Evolutionary conservation across 1,140 invertebrate species (phyloP), one percentile per base, ranked within the genome.

Genomic region (Rhyacophila brunnea): DNA sequence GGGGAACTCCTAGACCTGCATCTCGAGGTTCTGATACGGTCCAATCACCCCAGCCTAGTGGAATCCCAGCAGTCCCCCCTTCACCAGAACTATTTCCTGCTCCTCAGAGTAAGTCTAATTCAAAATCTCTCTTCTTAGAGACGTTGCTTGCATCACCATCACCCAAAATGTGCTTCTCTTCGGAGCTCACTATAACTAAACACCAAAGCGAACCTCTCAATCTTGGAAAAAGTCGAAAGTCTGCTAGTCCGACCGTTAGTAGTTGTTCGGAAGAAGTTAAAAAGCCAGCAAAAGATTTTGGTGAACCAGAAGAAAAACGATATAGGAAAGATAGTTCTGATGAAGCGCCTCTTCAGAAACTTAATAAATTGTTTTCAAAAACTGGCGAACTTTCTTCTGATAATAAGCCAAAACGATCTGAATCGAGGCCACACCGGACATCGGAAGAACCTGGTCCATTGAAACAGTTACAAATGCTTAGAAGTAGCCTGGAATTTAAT

Each of bases 391-490:
- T 28, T 5, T 69, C 68, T 58, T 66, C 62, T 42, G 72, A 78
- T n/a, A 42, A 50, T 66, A 60, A 63, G 64, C 7, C 68, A 72
- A 46, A 68, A 49, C 56, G 57, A 43, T 28, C 18, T 53, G 69
- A 60, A 65, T 63, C 58, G 32, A 45, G 58, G 55, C 57, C 58
- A 23, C 66, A 67, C 15, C 78, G 79, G 54, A 64, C 72, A 45
- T 76, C 75, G 48, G 77, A 80, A 45, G 83, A 83, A 62, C 73
- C 73, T 18, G 85, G 85, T 70, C 86, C 90, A 1, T 70, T 89
- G 6, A 84, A 83, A 45, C 89, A 92, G 68, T 76, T 91, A 1
- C 83, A 87, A 60, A 80, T 87, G 68, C 71, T 92, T n/a, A 80
- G 90, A 13, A 79, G 80, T 35, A 86, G 85, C 61, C 79, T 84